These are phyloP conservation scores for Bombus confusus DNA, from an alignment of 1,140 invertebrate species.

Conservation along the genomic window DNA sequence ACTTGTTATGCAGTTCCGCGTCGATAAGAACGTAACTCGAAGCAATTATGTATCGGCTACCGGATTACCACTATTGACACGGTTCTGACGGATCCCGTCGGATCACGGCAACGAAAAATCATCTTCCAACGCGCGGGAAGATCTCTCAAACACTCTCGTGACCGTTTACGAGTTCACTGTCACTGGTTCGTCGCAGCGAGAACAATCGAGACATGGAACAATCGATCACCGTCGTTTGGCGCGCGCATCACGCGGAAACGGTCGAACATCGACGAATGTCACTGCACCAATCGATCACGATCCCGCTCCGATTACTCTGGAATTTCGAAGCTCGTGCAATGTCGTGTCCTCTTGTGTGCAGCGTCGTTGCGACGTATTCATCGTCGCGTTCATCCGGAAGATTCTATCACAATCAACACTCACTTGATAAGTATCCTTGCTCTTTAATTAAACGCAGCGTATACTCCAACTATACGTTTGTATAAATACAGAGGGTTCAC, in stretches of 20 bases:
- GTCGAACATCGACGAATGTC: constrained; percentile 8
- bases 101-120: neutral
- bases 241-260: constrained; percentile 13
- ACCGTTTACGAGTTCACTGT: constrained; percentile 48
- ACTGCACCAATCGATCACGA: constrained; percentile 16
- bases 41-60: neutral
- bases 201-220: neutral
- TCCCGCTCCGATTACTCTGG: neutral
- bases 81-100: neutral
- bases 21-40: neutral
- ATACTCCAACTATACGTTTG: neutral
- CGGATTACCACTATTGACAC: neutral
- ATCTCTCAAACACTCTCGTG: no score
- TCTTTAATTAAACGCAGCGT: neutral
- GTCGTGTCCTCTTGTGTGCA: no score
- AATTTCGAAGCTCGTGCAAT: neutral
- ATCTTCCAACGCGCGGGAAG: neutral
- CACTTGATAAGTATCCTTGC: neutral
- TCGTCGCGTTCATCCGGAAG: neutral
- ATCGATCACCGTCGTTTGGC: constrained; percentile 28
- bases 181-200: neutral
- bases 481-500: constrained; percentile 4
- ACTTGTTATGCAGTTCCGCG: neutral
- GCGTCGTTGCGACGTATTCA: neutral
- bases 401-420: neutral